These are phyloP conservation scores for Yponomeuta cagnagella DNA, from an alignment of 2,888 invertebrate genomes.

Conservation along the genomic window DNA sequence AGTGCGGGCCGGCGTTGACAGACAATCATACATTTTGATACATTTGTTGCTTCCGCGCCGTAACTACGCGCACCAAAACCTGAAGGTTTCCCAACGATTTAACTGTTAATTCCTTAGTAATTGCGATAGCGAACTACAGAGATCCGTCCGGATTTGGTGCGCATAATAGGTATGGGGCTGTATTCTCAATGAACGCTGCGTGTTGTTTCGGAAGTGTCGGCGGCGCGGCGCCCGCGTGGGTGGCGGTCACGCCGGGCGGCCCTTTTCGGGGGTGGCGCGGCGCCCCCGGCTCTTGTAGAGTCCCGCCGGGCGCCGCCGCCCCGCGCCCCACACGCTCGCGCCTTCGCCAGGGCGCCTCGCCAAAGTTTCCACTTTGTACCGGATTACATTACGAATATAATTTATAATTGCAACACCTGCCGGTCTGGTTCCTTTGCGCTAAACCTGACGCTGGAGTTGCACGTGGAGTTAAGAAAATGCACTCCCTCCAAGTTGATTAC, in stretches of 20 bases:
- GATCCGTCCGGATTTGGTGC: too few species aligned
- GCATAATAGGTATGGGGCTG: too few species aligned
- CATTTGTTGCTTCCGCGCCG: too few species aligned
- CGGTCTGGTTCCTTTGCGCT: not conserved
- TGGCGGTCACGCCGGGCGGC: slow-evolving; percentile 18
- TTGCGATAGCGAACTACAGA: too few species aligned
- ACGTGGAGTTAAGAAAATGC: too few species aligned
- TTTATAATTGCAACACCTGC: slow-evolving; percentile 24
- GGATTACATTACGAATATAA: slow-evolving; percentile 39
- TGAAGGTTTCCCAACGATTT: too few species aligned
- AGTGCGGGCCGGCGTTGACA: too few species aligned
- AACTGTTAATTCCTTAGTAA: too few species aligned
- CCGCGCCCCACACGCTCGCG: slow-evolving; percentile 17
- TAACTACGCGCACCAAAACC: too few species aligned
- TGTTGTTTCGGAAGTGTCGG: slow-evolving; percentile 15
- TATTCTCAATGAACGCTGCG: not conserved
- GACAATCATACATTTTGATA: too few species aligned
- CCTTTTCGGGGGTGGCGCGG: slow-evolving; percentile 13
- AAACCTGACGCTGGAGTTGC: too few species aligned
- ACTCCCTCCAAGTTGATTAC: too few species aligned
- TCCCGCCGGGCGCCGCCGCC: slow-evolving; percentile 36
- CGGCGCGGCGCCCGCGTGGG: slow-evolving; percentile 16
- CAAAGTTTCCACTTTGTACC: slow-evolving; percentile 55
- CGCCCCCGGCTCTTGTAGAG: slow-evolving; percentile 31
- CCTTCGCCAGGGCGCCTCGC: slow-evolving; percentile 25